These are phyloP conservation scores for Capromys pilorides DNA, from an alignment of 2,797 vertebrate species.

Conservation along the genomic window DNA sequence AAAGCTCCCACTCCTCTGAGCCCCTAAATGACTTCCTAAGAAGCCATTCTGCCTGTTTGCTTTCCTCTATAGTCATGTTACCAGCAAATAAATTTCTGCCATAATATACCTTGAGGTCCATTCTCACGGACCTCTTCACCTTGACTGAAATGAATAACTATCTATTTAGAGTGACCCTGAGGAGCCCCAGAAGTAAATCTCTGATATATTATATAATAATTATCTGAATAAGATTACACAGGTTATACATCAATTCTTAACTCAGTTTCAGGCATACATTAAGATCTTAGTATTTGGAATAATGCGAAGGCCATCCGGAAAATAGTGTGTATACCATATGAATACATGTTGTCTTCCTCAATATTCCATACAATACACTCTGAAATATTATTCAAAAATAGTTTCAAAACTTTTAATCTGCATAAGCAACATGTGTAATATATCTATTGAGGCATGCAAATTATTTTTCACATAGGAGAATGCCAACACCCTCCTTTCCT, in stretches of 20 bases:
- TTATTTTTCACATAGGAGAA: slow-evolving; percentile 32
- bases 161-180: not conserved
- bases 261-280: slow-evolving; percentile 3
- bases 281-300: slow-evolving; percentile 39
- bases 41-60: not conserved
- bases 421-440: slow-evolving; percentile 32
- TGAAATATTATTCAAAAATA: slow-evolving; percentile 1
- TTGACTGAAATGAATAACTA: slow-evolving; percentile 10
- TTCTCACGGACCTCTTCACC: slow-evolving; percentile 12
- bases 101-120: slow-evolving; percentile 5
- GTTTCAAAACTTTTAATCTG: slow-evolving; percentile 53
- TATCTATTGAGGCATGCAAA: slow-evolving; percentile 37
- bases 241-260: slow-evolving; percentile 41
- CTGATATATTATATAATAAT: not conserved
- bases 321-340: not conserved
- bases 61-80: not conserved
- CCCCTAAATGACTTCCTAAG: slow-evolving; percentile 3
- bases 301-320: slow-evolving; percentile 20
- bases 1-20: not conserved
- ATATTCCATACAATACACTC: slow-evolving; percentile 4
- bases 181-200: slow-evolving; percentile 46
- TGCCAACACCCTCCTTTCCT: not conserved
- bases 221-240: slow-evolving; percentile 13
- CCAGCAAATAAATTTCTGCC: not conserved
- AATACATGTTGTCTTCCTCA: slow-evolving; percentile 44